These are phyloP conservation scores for Nycticorax nycticorax DNA, from an alignment of 2,113 vertebrate genomes.

Conservation along the genomic window DNA sequence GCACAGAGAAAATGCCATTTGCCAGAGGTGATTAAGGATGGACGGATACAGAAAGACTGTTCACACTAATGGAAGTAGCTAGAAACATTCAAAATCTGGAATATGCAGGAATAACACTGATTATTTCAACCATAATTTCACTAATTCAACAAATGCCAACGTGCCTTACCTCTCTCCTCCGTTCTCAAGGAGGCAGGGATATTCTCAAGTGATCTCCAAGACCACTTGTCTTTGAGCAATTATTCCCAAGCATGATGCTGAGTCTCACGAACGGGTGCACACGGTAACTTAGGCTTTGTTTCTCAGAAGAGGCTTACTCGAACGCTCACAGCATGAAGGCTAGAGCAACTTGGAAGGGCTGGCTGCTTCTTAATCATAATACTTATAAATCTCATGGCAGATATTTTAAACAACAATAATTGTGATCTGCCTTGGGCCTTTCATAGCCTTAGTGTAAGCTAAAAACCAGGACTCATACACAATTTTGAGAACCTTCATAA, in stretches of 20 bases:
- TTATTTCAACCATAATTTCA: not conserved
- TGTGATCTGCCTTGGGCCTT: not conserved
- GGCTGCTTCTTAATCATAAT: not conserved
- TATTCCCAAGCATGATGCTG: not conserved
- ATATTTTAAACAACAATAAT: not conserved
- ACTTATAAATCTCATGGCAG: not conserved
- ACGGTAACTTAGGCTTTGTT: not conserved
- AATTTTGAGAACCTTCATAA: not conserved
- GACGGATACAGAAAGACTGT: not conserved
- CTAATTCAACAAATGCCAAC: not conserved
- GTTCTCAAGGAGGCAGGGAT: not conserved
- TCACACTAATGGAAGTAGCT: not conserved
- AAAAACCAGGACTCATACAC: not conserved
- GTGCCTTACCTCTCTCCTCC: no score
- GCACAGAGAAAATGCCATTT: not conserved
- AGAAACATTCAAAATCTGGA: not conserved
- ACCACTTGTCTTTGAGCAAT: not conserved
- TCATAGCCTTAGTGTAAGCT: not conserved
- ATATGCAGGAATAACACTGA: not conserved
- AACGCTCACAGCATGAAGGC: not conserved
- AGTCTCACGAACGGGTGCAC: not conserved
- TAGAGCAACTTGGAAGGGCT: not conserved
- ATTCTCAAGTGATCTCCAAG: not conserved
- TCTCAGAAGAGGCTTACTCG: not conserved
- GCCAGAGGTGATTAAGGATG: not conserved